phyloP scores from a whole-genome alignment of 2,888 invertebrate genomes.

The Drosophila paramelanica region DNA sequence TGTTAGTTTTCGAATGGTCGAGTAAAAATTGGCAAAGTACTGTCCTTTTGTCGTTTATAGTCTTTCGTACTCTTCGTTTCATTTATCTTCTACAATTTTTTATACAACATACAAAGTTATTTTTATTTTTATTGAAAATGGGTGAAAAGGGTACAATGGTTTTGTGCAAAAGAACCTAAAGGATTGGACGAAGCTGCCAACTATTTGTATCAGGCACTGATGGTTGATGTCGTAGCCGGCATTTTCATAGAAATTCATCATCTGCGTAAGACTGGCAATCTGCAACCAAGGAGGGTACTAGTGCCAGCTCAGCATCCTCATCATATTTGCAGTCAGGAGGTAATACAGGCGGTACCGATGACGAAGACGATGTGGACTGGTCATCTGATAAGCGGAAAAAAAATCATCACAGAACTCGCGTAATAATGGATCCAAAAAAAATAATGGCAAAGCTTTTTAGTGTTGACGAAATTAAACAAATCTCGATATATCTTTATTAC shows the following conservation, averaged over 20 bases:
- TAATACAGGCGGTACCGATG: constrained; percentile 89
- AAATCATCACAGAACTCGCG: constrained; percentile 85
- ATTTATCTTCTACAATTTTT: too few species aligned
- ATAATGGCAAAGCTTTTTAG: constrained; percentile 84
- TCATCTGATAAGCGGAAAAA: constrained; percentile 89
- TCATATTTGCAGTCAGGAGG: constrained; percentile 87
- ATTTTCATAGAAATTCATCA: constrained; percentile 91
- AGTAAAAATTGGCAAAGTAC: too few species aligned
- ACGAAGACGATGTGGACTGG: constrained; percentile 96
- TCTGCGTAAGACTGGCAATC: constrained; percentile 89
- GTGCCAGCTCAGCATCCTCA: constrained; percentile 76
- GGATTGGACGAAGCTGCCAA: constrained; percentile 88
- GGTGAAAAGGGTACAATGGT: too few species aligned
- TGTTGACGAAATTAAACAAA: constrained; percentile 1
- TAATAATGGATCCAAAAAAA: constrained; percentile 84
- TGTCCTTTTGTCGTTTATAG: too few species aligned
- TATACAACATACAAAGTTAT: too few species aligned
- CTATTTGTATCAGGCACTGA: constrained; percentile 89
- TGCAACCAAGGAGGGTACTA: constrained; percentile 90
- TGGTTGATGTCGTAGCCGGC: constrained; percentile 91
- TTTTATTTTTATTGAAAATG: too few species aligned
- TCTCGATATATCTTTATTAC: background rate
- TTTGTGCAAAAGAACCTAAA: constrained; percentile 83
- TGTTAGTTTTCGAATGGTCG: too few species aligned
- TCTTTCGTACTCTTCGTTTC: too few species aligned